Evolutionary conservation across 2,888 invertebrate species (phyloP).

Genomic region (Entomobrya proxima): DNA sequence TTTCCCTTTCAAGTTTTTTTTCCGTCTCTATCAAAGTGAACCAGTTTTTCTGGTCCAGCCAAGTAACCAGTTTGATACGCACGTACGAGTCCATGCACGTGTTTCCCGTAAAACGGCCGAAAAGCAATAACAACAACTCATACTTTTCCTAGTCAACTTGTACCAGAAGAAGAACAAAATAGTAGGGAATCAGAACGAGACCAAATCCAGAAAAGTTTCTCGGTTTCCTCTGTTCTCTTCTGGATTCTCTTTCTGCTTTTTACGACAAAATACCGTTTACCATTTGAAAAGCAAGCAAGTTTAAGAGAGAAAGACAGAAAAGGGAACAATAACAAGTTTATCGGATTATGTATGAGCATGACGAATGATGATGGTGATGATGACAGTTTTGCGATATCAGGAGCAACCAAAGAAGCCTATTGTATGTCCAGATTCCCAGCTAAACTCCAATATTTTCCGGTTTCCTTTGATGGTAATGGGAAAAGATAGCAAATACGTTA

Average conservation of each 20-base stretch:
- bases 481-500: not conserved
- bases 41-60: not conserved
- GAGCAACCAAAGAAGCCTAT: too few species aligned
- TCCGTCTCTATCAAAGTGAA: too few species aligned
- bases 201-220: not conserved
- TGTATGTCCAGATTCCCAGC: not conserved
- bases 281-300: not conserved
- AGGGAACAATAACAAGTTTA: not conserved
- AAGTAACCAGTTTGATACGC: not conserved
- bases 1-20: too few species aligned
- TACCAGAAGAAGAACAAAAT: too few species aligned
- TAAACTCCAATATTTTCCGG: not conserved
- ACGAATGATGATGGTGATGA: not conserved
- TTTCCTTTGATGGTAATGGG: not conserved
- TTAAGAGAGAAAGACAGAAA: not conserved
- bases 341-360: not conserved
- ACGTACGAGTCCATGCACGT: constrained; percentile 10
- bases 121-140: constrained; percentile 23
- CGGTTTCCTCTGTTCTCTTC: too few species aligned
- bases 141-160: not conserved
- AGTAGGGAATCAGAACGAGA: not conserved
- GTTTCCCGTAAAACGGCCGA: constrained; percentile 2
- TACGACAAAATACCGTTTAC: not conserved
- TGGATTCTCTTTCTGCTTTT: not conserved
- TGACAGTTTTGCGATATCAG: not conserved